A percentile compares a stretch with the other conserved stretches of the same genome.
These are phyloP conservation scores for Lochmaea capreae DNA, from an alignment of 2,888 invertebrate species.

Conservation along the genomic window DNA sequence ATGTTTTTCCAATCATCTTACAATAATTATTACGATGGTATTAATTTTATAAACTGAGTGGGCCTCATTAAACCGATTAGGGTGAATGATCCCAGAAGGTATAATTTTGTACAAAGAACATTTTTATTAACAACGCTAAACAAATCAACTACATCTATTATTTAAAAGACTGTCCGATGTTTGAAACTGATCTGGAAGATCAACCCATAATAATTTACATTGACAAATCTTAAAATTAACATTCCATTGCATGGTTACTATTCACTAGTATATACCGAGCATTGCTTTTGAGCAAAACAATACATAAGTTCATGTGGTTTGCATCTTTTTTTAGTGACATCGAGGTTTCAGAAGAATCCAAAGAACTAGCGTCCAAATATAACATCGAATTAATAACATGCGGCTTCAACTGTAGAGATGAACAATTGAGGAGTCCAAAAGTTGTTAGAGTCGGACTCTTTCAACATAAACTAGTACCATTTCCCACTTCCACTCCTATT, in stretches of 20 bases:
- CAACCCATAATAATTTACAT: no score
- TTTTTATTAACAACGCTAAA: no score
- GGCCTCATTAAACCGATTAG: background rate
- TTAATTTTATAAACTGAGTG: slow-evolving; percentile 2
- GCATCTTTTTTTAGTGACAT: slow-evolving; percentile 38
- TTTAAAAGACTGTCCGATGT: no score
- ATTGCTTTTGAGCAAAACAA: no score
- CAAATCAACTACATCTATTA: no score
- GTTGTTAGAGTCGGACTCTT: slow-evolving; percentile 84
- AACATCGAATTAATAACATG: slow-evolving; percentile 83
- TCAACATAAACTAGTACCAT: slow-evolving; percentile 85
- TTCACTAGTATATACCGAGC: no score
- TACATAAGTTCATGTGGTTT: no score
- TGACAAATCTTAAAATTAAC: no score
- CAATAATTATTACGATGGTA: background rate
- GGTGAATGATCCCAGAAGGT: no score
- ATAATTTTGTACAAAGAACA: no score
- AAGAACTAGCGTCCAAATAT: slow-evolving; percentile 66
- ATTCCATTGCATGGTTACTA: no score
- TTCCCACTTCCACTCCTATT: slow-evolving; percentile 78
- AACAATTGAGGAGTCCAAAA: slow-evolving; percentile 77
- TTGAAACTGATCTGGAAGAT: no score
- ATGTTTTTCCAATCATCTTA: background rate
- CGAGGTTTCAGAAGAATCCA: slow-evolving; percentile 68
- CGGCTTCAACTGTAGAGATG: slow-evolving; percentile 74